Conservation (phyloP, 2,888 invertebrate species). For the Hedya salicella region DNA sequence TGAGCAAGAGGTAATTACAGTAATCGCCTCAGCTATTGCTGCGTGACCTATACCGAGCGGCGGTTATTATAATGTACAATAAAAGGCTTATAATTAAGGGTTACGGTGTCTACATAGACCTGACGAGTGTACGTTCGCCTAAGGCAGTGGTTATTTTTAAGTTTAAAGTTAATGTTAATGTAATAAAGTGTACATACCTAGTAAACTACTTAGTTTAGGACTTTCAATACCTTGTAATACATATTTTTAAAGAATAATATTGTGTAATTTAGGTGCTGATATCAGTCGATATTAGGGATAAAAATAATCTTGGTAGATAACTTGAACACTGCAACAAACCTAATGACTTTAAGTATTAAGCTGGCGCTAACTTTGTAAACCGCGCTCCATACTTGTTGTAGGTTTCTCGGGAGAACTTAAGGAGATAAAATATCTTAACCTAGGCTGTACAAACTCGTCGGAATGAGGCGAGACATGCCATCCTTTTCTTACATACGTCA, state of each 20-base stretch:
- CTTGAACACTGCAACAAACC: slow-evolving; percentile 30
- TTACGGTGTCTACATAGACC: slow-evolving; percentile 59
- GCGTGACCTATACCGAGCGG: slow-evolving; percentile 31
- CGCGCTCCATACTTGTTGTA: slow-evolving; percentile 6
- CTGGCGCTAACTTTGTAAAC: slow-evolving; percentile 35
- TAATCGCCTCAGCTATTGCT: slow-evolving; percentile 25
- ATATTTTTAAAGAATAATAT: slow-evolving; percentile 43
- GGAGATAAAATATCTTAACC: background rate
- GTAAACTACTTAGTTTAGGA: slow-evolving; percentile 50
- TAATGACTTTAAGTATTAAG: slow-evolving; percentile 29
- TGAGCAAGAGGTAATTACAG: slow-evolving; percentile 27
- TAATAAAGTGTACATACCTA: slow-evolving; percentile 77
- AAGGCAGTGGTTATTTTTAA: slow-evolving; percentile 55
- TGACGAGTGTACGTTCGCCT: slow-evolving; percentile 58
- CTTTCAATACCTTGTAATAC: slow-evolving; percentile 50
- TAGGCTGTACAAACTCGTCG: too few relatives aligned
- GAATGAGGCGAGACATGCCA: background rate
- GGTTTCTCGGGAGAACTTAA: background rate
- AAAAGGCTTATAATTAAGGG: slow-evolving; percentile 49
- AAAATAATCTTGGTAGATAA: slow-evolving; percentile 35
- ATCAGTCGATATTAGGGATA: slow-evolving; percentile 50
- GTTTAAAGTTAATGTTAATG: slow-evolving; percentile 56
- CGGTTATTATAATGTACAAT: slow-evolving; percentile 39
- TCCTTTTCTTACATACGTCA: background rate
- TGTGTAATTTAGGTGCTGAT: slow-evolving; percentile 56